Evolutionary conservation across 2,113 vertebrate genomes (phyloP), one percentile per base, ranked within the genome.

Genomic region (Romanogobio albipinnatus): DNA sequence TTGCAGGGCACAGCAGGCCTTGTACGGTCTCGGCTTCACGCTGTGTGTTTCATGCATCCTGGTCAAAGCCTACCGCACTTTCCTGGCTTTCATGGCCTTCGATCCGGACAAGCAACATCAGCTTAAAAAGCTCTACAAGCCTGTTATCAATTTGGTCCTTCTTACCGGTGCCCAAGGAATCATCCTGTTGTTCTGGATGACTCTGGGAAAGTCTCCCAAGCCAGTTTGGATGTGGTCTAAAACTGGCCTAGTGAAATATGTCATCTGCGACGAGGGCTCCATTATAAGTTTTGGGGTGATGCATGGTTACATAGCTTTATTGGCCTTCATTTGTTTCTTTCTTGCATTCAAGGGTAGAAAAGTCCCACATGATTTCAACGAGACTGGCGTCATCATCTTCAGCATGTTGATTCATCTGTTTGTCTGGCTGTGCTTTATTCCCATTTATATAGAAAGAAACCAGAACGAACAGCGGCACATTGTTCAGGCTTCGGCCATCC

Each of bases 361-460:
- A 74, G 85, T 92, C 11, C 93, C 93, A 13, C 89, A 92, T 9
- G 87, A 89, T 82, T 91, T 90, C 56, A 92, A 92, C 5, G 92
- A 94, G 81, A 92, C 93, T 1, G 89, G 92, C 8, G 88, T 90
- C 76, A 93, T 93, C 43, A 92, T 93, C 61, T 95, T 94, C 43
- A 93, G 92, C 87, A 93, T 94, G 92, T 87, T 95, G 19, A 89
- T 94, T 84, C 93, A 93, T 70, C 86, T 94, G 85, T 93, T 93
- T 84, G 91, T 92, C 9, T 94, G 94, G 93, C 86, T 92, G 61
- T 91, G 92, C 82, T 93, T 93, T 53, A 87, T 93, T 71, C 91
- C 92, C 1, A 82, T 92, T n/a, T 94, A 94, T 17, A 88, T 93
- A 19, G 45, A 81, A 10, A 81, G 62, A 49, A 90, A 87, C 26